Evolutionary conservation across 2,113 vertebrate species (phyloP), one percentile per base, ranked within the genome.

Genomic region (Psittacula cyanocephala): DNA sequence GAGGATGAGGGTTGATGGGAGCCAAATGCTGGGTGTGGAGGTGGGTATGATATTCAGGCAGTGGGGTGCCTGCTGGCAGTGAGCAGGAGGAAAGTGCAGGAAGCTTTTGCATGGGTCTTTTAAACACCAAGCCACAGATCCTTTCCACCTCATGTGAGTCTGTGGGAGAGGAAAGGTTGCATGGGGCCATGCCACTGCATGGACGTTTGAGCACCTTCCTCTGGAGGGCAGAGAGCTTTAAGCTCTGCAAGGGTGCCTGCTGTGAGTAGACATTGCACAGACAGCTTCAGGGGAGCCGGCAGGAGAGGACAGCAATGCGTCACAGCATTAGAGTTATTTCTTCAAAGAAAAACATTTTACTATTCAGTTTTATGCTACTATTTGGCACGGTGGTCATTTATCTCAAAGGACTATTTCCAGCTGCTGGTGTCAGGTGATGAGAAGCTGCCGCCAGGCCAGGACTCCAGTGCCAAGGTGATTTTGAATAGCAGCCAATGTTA

Each of bases 381-480:
- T 94, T 94, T 94, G 96, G 78, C 63, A 24, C 9, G 3, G 3
- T n/a, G 78, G 83, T 90, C 63, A 35, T 96, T 96, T 88, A 96
- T 97, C 94, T 95, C 43, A 67, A 89, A 97, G 74, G 91, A 74
- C 22, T 46, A 49, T 92, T 97, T 96, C 82, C 70, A 74, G 55
- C 44, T 94, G 31, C 43, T 94, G 86, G 64, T 96, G 97, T 91
- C 97, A 97, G 96, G 72, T 92, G 84, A 94, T 91, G 78, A 88
- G 96, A 97, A 96, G 96, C 74, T 92, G 75, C 67, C 91, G 75
- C 81, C 69, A 94, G 95, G 64, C 81, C 84, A 82, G 63, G 64
- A 28, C 35, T 85, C 46, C 69, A 49, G 57, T 96, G 97, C 98
- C 97, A 97, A 86, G 72, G 72, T 91, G 81, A 78, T 88, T 95